Evolutionary conservation across 2,113 vertebrate species (phyloP).

Genomic region (Recurvirostra avosetta): DNA sequence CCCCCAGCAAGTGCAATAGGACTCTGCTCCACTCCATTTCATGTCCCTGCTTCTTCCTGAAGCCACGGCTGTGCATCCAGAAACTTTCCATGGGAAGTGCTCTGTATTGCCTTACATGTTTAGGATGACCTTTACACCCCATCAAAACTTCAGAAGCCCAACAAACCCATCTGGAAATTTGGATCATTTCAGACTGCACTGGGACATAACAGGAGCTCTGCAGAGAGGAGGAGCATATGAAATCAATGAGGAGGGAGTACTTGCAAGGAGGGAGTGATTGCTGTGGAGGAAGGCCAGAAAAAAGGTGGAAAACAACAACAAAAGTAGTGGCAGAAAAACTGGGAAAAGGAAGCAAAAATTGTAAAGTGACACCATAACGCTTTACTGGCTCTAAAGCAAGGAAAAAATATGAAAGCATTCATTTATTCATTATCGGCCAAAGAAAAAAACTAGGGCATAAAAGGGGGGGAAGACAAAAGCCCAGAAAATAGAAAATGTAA

Average conservation of each 20-base stretch:
- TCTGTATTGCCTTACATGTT: background rate
- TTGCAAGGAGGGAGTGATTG: background rate
- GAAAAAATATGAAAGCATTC: background rate
- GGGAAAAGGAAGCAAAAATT: background rate
- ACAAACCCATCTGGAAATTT: background rate
- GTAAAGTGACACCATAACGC: background rate
- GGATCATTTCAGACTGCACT: background rate
- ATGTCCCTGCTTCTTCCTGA: background rate
- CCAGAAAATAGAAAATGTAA: background rate
- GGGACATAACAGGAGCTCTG: background rate
- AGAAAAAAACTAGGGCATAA: background rate
- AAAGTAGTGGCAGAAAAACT: background rate
- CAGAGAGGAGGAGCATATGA: background rate
- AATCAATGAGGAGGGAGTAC: background rate
- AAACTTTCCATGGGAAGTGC: background rate
- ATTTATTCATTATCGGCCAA: background rate
- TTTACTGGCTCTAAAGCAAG: background rate
- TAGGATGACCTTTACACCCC: background rate
- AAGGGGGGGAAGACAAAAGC: background rate
- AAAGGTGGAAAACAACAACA: background rate
- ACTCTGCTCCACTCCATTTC: background rate
- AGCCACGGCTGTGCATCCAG: background rate
- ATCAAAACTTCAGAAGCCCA: background rate
- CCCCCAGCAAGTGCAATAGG: background rate
- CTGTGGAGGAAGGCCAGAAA: background rate